Evolutionary conservation across 2,888 invertebrate genomes (phyloP), one percentile per base, ranked within the genome.

Genomic region (Noctua janthe): DNA sequence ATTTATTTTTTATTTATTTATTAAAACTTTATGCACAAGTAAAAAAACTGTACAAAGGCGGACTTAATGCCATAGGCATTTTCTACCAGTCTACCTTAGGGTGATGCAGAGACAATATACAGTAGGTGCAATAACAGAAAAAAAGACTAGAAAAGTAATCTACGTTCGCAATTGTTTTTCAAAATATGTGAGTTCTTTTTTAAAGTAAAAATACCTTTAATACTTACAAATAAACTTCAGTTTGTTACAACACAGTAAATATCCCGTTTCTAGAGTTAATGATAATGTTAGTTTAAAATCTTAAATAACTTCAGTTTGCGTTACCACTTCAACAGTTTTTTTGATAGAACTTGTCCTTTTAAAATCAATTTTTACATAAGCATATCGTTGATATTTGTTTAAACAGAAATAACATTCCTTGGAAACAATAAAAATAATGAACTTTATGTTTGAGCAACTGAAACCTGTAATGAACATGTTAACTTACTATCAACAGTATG

Each of bases 361-460:
- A n/a, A n/a, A n/a, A 59, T 11, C n/a, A 11, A n/a, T 10, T 11
- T 59, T 56, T 59, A n/a, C 0, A 59, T 1, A 23, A 23, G 3
- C 23, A 23, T 23, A 23, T 23, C 23, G 56, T 56, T 56, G 10
- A 10, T 59, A 59, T 59, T 59, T 59, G n/a, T n/a, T 59, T 59
- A n/a, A 62, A 29, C 1, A 15, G 2, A 62, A 29, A 62, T 29
- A 29, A 62, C 6, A 7, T 62, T 62, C 0, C 15, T 7, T 62
- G 1, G 6, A n/a, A 67, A 39, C 20, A 66, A 6, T 23, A 39
- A 11, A 20, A 59, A 3, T 5, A 39, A 29, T 23, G 13, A 23
- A 13, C 39, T 6, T 56, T 76, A 59, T 77, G 39, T 82, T 89
- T 83, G 74, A 59, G 51, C 79, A 81, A 74, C 72, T 75, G 56